phyloP scores from a whole-genome alignment of 2,113 vertebrate species.

The Lonchura striata region DNA sequence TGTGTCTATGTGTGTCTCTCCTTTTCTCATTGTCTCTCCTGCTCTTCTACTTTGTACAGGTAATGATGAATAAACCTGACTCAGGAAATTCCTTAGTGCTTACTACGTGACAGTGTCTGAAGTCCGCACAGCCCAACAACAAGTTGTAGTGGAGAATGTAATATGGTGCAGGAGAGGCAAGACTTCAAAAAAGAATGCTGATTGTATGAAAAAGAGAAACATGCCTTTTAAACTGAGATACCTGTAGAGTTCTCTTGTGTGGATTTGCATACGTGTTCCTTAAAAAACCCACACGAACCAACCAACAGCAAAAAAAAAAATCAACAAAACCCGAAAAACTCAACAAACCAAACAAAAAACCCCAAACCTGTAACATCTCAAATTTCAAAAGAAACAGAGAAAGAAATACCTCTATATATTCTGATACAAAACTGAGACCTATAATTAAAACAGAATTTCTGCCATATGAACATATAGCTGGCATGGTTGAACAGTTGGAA shows the following conservation, averaged over 20 bases:
- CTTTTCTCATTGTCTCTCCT: background rate
- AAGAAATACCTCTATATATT: background rate
- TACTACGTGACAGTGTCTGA: background rate
- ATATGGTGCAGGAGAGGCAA: background rate
- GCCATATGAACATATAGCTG: background rate
- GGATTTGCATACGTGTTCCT: constrained; percentile 4
- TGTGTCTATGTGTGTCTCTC: background rate
- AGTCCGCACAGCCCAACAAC: constrained; percentile 22
- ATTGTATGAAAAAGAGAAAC: constrained; percentile 25
- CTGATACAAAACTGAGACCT: background rate
- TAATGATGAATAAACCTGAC: constrained; percentile 77
- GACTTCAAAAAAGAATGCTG: background rate
- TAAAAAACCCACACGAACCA: background rate
- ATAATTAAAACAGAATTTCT: background rate
- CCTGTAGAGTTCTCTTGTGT: background rate
- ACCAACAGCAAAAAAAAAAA: background rate
- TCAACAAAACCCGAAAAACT: background rate
- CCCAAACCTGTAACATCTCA: background rate
- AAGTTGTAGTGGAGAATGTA: constrained; percentile 13
- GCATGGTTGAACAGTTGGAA: background rate
- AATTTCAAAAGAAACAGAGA: background rate
- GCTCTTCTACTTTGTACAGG: constrained; percentile 58
- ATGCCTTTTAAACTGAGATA: constrained; percentile 25
- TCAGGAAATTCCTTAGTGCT: constrained; percentile 53
- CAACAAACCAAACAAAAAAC: background rate